Conservation (phyloP, 2,888 invertebrate species). For the Dolichopus griseipennis region DNA sequence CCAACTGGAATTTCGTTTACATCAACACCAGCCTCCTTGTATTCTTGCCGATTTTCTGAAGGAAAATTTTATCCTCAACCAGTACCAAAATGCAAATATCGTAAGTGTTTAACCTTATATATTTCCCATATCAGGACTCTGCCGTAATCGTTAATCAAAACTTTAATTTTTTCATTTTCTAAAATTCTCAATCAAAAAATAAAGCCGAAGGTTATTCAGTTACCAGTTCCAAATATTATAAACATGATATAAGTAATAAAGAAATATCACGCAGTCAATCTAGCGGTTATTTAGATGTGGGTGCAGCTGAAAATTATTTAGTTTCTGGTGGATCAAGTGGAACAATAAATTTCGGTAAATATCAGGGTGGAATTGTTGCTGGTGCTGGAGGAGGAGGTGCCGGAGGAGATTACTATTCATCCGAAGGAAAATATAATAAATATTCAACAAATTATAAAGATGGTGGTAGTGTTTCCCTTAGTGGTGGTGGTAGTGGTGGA, state of each 20-base stretch:
- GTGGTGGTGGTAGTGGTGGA: background rate
- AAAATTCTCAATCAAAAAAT: background rate
- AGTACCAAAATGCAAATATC: constrained; percentile 62
- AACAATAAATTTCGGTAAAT: background rate
- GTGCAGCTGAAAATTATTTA: background rate
- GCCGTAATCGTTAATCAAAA: too few relatives aligned
- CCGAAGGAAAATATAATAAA: background rate
- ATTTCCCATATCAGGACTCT: too few relatives aligned
- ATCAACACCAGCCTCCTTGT: constrained; percentile 50
- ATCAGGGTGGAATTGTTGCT: background rate
- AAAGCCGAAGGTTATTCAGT: constrained; percentile 19
- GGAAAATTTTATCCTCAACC: constrained; percentile 60
- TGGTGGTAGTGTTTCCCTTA: background rate
- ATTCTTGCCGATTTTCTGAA: constrained; percentile 57
- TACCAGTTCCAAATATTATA: constrained; percentile 23
- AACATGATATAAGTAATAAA: constrained; percentile 14
- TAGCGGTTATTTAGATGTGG: background rate
- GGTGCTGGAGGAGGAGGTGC: background rate
- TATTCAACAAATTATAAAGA: background rate
- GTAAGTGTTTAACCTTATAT: too few relatives aligned
- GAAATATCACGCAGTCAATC: background rate
- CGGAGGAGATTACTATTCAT: background rate
- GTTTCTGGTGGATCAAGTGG: background rate
- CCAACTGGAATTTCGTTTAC: constrained; percentile 57
- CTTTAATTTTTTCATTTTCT: too few relatives aligned